Percentiles rank a stretch among this genome's conserved stretches.
These are phyloP conservation scores for Hylyphantes graminicola DNA, from an alignment of 1,140 invertebrate genomes.

Conservation along the genomic window DNA sequence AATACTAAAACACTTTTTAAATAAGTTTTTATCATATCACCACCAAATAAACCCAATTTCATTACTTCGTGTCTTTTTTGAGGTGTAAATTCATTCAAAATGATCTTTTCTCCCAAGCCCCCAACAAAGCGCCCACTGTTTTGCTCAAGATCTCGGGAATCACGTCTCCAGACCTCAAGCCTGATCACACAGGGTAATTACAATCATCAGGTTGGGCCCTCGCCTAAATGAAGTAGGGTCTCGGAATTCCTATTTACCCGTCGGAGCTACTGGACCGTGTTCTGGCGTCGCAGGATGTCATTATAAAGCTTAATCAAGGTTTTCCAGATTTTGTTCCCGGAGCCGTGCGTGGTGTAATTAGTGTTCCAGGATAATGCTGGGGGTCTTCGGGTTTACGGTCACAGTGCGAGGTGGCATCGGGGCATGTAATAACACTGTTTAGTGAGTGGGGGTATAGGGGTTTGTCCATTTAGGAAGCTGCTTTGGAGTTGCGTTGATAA, in stretches of 20 bases:
- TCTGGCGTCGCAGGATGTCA: conserved; percentile 26
- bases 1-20: too few species aligned
- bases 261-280: conserved; percentile 21
- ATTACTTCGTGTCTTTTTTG: too few species aligned
- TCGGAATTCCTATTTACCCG: conserved; percentile 55
- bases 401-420: not conserved
- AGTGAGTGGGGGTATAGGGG: not conserved
- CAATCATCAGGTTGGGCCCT: conserved; percentile 56
- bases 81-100: not conserved
- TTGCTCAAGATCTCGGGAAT: conserved; percentile 4
- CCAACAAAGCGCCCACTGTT: not conserved
- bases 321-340: conserved; percentile 52
- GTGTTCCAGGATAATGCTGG: conserved; percentile 21
- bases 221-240: conserved; percentile 49
- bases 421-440: conserved; percentile 42
- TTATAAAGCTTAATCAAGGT: conserved; percentile 60
- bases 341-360: conserved; percentile 36
- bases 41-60: too few species aligned
- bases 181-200: conserved; percentile 55
- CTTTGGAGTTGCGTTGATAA: not conserved
- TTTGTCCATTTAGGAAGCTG: not conserved
- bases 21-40: too few species aligned
- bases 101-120: not conserved
- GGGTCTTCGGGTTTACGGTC: not conserved
- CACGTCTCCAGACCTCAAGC: conserved; percentile 50